Percentiles rank a stretch among this genome's conserved stretches.
Evolutionary conservation across 2,797 vertebrate species (phyloP).

Genomic region (Lepidocolaptes lacrymiger): DNA sequence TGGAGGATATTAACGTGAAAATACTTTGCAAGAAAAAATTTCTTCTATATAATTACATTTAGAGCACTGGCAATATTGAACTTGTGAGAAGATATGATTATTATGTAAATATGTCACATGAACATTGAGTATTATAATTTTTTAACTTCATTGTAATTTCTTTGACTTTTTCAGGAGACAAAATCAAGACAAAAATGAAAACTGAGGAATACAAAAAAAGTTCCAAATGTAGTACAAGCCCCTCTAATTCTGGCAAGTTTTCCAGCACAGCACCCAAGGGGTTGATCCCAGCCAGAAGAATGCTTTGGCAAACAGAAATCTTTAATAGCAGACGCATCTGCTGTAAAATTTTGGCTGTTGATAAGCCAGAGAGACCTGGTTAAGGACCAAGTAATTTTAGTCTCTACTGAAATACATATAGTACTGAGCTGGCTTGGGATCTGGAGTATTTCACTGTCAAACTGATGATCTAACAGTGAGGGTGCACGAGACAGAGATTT

Average conservation of each 20-base stretch:
- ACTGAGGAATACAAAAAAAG: neutral
- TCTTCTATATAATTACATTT: neutral
- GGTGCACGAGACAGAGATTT: neutral
- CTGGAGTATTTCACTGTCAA: conserved; percentile 19
- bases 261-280: neutral
- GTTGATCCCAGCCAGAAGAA: conserved; percentile 35
- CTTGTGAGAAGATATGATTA: neutral
- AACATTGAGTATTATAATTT: neutral
- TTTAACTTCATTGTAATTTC: neutral
- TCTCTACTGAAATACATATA: neutral
- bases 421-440: conserved; percentile 3
- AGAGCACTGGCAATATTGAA: neutral
- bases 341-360: conserved; percentile 53
- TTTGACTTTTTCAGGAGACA: neutral
- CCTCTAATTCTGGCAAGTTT: neutral
- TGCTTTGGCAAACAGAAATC: conserved; percentile 43
- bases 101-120: neutral
- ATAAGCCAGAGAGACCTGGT: conserved; percentile 16
- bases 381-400: conserved; percentile 18
- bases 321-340: conserved; percentile 45
- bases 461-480: neutral
- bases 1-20: neutral
- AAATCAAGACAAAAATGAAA: neutral
- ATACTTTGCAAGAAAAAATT: neutral
- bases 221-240: neutral